These are phyloP conservation scores for Rhagoletis pomonella DNA, from an alignment of 1,140 invertebrate genomes.

Conservation along the genomic window DNA sequence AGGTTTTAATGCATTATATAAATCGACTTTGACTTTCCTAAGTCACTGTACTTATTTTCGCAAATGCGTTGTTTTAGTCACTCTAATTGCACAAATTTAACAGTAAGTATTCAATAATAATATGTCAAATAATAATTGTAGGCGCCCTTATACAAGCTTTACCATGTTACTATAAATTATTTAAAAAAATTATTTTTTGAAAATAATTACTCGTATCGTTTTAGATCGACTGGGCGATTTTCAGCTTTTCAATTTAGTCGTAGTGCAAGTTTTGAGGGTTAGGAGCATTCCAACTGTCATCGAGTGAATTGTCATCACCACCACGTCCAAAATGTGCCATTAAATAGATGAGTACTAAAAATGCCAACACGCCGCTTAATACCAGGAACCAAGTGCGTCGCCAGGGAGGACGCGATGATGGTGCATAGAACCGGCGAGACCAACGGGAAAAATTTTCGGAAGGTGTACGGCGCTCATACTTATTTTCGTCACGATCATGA, in stretches of 20 bases:
- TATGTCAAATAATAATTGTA: not conserved
- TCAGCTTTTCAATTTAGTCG: constrained; percentile 60
- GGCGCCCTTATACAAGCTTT: not conserved
- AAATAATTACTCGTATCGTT: not conserved
- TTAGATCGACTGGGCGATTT: not conserved
- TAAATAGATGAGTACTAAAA: constrained; percentile 69
- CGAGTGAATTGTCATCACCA: constrained; percentile 61
- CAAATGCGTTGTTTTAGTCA: not conserved
- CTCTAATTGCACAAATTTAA: constrained; percentile 5
- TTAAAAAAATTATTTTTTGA: not conserved
- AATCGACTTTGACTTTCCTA: not conserved
- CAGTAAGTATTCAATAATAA: not conserved
- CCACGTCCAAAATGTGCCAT: constrained; percentile 70
- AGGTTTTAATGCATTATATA: not conserved
- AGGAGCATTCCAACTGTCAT: constrained; percentile 70
- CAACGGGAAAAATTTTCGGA: constrained; percentile 72
- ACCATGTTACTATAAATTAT: not conserved
- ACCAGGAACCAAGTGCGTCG: constrained; percentile 72
- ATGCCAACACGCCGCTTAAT: constrained; percentile 66
- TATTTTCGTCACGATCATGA: constrained; percentile 72
- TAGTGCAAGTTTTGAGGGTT: constrained; percentile 65
- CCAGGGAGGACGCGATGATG: constrained; percentile 73
- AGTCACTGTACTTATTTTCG: not conserved
- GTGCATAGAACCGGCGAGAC: constrained; percentile 72
- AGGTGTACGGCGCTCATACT: constrained; percentile 71